Evolutionary conservation across 2,113 vertebrate genomes (phyloP).

Genomic region (Perca flavescens): DNA sequence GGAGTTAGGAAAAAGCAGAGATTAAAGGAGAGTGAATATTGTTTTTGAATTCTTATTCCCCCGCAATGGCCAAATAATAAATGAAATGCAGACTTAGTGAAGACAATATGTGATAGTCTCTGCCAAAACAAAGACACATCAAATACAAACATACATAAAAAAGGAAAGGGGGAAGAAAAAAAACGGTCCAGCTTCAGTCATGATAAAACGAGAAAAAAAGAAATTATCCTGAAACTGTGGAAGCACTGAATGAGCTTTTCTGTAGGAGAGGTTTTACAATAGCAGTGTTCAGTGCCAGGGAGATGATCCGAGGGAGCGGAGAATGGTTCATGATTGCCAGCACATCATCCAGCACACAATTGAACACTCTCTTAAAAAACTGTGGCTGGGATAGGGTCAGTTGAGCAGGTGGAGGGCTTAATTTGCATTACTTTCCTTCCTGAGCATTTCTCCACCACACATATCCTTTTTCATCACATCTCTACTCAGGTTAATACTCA

Average conservation of each 20-base stretch:
- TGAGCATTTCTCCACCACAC: constrained; percentile 21
- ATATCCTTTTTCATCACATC: constrained; percentile 28
- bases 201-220: constrained; percentile 14
- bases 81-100: not conserved
- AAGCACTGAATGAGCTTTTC: constrained; percentile 35
- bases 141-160: not conserved
- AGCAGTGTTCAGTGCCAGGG: constrained; percentile 33
- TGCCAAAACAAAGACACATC: not conserved
- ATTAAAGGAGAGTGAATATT: not conserved
- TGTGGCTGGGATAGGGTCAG: constrained; percentile 31
- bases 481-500: constrained; percentile 54
- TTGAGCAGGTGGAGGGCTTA: constrained; percentile 45
- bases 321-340: constrained; percentile 40
- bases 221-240: constrained; percentile 30
- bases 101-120: not conserved
- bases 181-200: constrained; percentile 15
- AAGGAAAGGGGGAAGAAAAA: not conserved
- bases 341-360: constrained; percentile 51
- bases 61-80: not conserved
- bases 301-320: constrained; percentile 33
- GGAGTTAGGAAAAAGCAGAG: not conserved
- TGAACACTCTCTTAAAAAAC: constrained; percentile 42
- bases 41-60: not conserved
- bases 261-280: constrained; percentile 45
- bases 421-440: constrained; percentile 53